Percentiles rank a stretch among this genome's conserved stretches.
These are phyloP conservation scores for Hypanus sabinus DNA, from an alignment of 2,113 vertebrate genomes.

Conservation along the genomic window DNA sequence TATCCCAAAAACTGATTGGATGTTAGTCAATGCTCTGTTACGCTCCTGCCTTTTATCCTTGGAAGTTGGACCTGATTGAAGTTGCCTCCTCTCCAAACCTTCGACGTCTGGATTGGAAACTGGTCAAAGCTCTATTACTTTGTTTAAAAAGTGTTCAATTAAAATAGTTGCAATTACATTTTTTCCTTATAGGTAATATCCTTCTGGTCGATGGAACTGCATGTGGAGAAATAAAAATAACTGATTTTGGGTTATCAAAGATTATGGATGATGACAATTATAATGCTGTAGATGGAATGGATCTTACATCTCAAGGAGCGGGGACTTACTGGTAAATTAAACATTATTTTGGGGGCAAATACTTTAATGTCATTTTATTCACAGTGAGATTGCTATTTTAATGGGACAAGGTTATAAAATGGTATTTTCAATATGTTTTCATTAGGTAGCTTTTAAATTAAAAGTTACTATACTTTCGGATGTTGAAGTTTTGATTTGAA, in stretches of 20 bases:
- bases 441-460: background rate
- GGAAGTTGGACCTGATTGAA: no score
- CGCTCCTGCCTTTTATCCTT: no score
- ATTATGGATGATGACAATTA: slow-evolving; percentile 99
- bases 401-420: background rate
- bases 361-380: background rate
- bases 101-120: no score
- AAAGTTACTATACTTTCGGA: background rate
- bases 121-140: background rate
- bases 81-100: no score
- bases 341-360: background rate
- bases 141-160: background rate
- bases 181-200: slow-evolving; percentile 75
- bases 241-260: slow-evolving; percentile 97
- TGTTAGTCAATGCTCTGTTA: no score
- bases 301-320: slow-evolving; percentile 94
- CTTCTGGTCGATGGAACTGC: slow-evolving; percentile 95
- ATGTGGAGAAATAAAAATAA: slow-evolving; percentile 98
- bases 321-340: slow-evolving; percentile 88
- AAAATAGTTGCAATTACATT: background rate
- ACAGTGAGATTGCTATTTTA: background rate
- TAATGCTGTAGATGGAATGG: slow-evolving; percentile 89
- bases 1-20: no score
- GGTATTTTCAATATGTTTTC: background rate
- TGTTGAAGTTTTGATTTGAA: background rate